Conservation (phyloP, 1,140 invertebrate genomes). For the Rhynchophorus ferrugineus region DNA sequence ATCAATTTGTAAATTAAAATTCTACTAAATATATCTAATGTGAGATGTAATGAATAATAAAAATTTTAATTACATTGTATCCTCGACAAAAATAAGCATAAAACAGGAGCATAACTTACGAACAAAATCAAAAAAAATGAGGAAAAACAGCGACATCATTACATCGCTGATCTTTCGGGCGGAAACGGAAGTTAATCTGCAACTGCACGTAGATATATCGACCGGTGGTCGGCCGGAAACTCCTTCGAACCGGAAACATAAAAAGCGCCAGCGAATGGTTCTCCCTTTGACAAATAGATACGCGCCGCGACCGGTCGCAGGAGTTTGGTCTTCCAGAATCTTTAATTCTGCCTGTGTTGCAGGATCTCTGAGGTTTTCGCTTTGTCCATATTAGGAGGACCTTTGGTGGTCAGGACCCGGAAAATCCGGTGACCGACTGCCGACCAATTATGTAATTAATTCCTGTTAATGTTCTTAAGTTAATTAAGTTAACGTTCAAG, state of each 20-base stretch:
- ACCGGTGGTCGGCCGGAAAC: conserved; percentile 40
- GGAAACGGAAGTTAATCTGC: conserved; percentile 42
- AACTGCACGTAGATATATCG: conserved; percentile 41
- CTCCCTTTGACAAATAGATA: conserved; percentile 34
- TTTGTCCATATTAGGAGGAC: not conserved
- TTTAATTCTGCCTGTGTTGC: conserved; percentile 7
- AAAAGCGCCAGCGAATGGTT: conserved; percentile 39
- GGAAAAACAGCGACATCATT: conserved; percentile 23
- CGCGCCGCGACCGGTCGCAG: conserved; percentile 13
- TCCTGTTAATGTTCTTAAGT: no score
- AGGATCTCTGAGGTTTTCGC: not conserved
- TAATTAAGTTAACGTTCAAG: no score
- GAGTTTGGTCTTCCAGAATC: conserved; percentile 9
- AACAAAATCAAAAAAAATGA: conserved; percentile 3
- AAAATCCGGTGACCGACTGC: conserved; percentile 2
- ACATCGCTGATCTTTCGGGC: conserved; percentile 28
- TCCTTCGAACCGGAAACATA: conserved; percentile 42
- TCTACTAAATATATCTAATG: no score
- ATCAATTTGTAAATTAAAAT: no score
- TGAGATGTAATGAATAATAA: no score
- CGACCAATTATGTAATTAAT: conserved; percentile 1
- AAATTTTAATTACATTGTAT: no score
- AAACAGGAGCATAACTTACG: no score
- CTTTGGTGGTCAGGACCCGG: conserved; percentile 8
- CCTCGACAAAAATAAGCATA: no score